Conservation (phyloP, 2,113 vertebrate genomes). For the Thomomys bottae region DNA sequence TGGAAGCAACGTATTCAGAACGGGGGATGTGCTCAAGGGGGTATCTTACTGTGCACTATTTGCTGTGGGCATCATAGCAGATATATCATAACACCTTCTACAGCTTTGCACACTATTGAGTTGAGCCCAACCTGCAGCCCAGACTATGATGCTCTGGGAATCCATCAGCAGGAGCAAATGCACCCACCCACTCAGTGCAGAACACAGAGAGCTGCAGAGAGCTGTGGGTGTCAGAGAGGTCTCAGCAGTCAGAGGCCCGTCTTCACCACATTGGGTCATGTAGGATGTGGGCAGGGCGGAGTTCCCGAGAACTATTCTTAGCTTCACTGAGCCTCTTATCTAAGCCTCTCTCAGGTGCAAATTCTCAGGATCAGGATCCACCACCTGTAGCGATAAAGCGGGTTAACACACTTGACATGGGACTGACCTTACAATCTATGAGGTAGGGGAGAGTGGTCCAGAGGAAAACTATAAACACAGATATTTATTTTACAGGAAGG, state of each 20-base stretch:
- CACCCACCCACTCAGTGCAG: not conserved
- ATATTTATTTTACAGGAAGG: not conserved
- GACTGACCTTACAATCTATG: not conserved
- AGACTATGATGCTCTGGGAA: not conserved
- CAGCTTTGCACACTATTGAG: not conserved
- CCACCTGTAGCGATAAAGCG: not conserved
- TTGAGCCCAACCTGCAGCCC: not conserved
- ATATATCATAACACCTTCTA: not conserved
- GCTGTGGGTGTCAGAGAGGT: not conserved
- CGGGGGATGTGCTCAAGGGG: not conserved
- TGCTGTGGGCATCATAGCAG: not conserved
- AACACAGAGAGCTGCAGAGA: not conserved
- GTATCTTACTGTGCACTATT: not conserved
- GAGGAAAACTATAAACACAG: not conserved
- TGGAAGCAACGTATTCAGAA: not conserved
- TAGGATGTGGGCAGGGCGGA: accelerated
- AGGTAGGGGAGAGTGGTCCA: not conserved
- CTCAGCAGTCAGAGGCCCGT: not conserved
- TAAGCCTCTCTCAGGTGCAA: not conserved
- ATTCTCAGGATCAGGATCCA: not conserved
- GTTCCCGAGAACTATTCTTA: not conserved
- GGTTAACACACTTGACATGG: not conserved
- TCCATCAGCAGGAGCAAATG: not conserved
- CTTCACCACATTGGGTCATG: too few relatives aligned
- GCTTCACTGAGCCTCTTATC: not conserved